Percentiles rank a stretch among this genome's conserved stretches.
Conservation (phyloP, 2,113 vertebrate genomes). For the Corythornis vintsioides region DNA sequence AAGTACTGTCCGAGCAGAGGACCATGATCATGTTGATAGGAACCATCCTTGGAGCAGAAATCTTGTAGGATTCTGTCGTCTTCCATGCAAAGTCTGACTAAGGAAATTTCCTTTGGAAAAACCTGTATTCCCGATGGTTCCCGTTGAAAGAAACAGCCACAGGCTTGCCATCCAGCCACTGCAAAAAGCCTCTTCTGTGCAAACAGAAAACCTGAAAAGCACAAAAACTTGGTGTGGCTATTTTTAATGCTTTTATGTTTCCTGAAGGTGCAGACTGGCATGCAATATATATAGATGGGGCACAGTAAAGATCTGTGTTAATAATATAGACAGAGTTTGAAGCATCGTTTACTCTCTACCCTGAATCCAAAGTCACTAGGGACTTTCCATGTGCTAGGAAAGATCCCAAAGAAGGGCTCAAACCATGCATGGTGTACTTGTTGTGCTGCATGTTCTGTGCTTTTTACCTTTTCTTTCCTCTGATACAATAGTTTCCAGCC, state of each 20-base stretch:
- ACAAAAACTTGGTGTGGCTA: background rate
- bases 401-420: background rate
- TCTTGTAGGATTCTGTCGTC: background rate
- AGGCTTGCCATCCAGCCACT: background rate
- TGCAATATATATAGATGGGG: background rate
- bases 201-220: background rate
- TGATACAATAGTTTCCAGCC: background rate
- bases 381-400: background rate
- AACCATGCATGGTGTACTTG: background rate
- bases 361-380: background rate
- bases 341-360: background rate
- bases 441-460: background rate
- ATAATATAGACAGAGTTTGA: background rate
- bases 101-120: background rate
- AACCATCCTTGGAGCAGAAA: background rate
- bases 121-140: background rate
- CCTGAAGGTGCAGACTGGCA: background rate
- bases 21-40: background rate
- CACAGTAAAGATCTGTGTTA: background rate
- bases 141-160: background rate
- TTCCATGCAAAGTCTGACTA: background rate
- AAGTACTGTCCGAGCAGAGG: background rate
- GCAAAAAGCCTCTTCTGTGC: background rate
- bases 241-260: background rate
- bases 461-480: background rate